These are phyloP conservation scores for Leuciscus waleckii DNA, from an alignment of 2,797 vertebrate genomes.

Conservation along the genomic window DNA sequence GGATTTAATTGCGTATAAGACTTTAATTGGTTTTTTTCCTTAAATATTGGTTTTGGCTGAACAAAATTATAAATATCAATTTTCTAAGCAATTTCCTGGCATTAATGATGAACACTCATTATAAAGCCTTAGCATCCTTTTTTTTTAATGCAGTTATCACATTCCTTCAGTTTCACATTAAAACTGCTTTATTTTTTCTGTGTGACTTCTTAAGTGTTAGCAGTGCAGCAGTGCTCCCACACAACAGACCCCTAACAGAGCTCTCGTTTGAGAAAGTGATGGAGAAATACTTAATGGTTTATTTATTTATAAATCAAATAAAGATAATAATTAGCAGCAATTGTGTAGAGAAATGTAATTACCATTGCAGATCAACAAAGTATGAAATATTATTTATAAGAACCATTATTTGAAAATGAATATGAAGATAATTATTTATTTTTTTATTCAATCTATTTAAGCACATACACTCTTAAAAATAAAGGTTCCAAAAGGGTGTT, in stretches of 20 bases:
- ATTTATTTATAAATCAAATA: conserved; percentile 1
- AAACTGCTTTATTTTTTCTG: neutral
- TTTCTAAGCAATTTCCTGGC: conserved; percentile 50
- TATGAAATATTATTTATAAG: neutral
- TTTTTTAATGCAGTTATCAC: neutral
- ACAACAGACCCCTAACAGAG: neutral
- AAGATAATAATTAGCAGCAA: neutral
- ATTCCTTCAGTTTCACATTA: neutral
- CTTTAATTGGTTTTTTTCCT: conserved; percentile 13
- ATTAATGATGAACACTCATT: conserved; percentile 50
- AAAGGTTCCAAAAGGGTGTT: neutral
- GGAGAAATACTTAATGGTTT: neutral
- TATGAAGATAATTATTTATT: neutral
- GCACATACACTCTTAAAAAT: neutral
- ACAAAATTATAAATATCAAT: conserved; percentile 16
- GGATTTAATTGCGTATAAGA: conserved; percentile 40
- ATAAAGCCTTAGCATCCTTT: conserved; percentile 30
- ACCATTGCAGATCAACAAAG: neutral
- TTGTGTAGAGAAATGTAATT: neutral
- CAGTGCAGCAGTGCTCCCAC: neutral
- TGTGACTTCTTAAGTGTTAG: conserved; percentile 3
- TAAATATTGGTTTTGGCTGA: conserved; percentile 58
- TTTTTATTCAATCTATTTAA: neutral
- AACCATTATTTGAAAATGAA: neutral
- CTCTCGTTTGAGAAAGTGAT: neutral